Percentiles rank a stretch among this genome's conserved stretches.
Conservation (phyloP, 2,797 vertebrate species). For the Leptoclinus maculatus region DNA sequence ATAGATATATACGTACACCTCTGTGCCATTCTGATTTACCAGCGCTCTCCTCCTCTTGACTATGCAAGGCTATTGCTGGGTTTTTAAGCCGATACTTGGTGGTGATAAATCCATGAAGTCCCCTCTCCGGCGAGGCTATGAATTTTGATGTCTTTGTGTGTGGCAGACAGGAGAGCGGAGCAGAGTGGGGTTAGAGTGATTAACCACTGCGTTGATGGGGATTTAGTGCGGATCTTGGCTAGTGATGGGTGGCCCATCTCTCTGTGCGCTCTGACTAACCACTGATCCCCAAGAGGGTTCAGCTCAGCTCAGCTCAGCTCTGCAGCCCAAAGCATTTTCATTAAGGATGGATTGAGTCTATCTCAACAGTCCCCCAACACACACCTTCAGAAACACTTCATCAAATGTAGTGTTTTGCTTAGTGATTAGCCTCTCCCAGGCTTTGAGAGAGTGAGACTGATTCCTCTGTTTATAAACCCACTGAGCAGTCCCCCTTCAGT, state of each 20-base stretch:
- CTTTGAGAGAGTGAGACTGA: constrained; percentile 91
- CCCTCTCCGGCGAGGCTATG: constrained; percentile 81
- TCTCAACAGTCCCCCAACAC: constrained; percentile 85
- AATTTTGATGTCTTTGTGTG: constrained; percentile 89
- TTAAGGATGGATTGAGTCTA: constrained; percentile 99
- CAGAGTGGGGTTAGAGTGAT: constrained; percentile 84
- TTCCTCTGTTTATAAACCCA: constrained; percentile 91
- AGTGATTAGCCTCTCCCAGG: constrained; percentile 97
- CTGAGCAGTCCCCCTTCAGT: constrained; percentile 80
- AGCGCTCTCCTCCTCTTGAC: constrained; percentile 65
- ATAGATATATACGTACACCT: constrained; percentile 26
- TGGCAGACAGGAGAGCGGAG: constrained; percentile 75
- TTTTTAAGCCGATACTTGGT: constrained; percentile 76
- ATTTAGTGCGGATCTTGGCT: constrained; percentile 84
- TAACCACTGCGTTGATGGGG: constrained; percentile 87
- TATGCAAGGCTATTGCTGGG: constrained; percentile 54
- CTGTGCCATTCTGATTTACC: constrained; percentile 28
- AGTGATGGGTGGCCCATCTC: constrained; percentile 88
- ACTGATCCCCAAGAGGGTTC: constrained; percentile 89
- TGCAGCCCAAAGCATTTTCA: constrained; percentile 97
- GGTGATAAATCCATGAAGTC: constrained; percentile 75
- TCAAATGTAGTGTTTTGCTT: constrained; percentile 99
- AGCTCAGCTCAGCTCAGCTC: constrained; percentile 91
- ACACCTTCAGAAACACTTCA: constrained; percentile 99
- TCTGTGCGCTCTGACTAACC: constrained; percentile 80